phyloP scores from a whole-genome alignment of 2,888 invertebrate species.

The Lasioglossum leucozonium region DNA sequence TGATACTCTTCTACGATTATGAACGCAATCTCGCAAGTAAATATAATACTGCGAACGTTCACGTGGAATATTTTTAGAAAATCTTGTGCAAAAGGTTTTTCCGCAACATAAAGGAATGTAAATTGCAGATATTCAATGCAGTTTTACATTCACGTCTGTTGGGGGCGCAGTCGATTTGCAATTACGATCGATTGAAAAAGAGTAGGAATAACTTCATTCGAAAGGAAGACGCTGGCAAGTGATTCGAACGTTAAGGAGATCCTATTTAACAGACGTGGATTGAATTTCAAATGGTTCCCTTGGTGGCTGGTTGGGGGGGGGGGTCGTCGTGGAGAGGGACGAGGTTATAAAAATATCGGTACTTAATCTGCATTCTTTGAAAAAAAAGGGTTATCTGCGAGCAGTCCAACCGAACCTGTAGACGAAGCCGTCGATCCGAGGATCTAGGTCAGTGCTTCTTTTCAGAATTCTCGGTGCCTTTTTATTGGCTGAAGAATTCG shows the following conservation, averaged over 20 bases:
- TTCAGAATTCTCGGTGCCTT: constrained; percentile 20
- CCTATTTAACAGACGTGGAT: not conserved
- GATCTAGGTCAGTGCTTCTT: constrained; percentile 50
- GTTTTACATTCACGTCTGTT: not conserved
- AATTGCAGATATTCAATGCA: not conserved
- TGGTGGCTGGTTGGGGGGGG: too few species aligned
- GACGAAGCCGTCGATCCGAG: constrained; percentile 3
- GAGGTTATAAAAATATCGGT: constrained; percentile 52
- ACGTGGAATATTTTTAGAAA: not conserved
- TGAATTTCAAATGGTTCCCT: constrained; percentile 34
- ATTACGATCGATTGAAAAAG: not conserved
- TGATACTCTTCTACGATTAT: not conserved
- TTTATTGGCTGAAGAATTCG: constrained; percentile 22
- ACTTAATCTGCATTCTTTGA: constrained; percentile 67
- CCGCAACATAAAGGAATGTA: not conserved
- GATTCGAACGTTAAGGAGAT: not conserved
- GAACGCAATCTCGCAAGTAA: not conserved
- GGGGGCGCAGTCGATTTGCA: not conserved
- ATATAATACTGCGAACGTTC: too few species aligned
- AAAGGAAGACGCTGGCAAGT: not conserved
- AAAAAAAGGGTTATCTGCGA: constrained; percentile 64
- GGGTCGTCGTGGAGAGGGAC: too few species aligned
- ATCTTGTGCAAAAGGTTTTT: not conserved
- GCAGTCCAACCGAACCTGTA: constrained; percentile 28
- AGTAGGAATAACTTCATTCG: not conserved